Evolutionary conservation across 1,140 invertebrate genomes (phyloP).

Genomic region (Sinonovacula constricta): DNA sequence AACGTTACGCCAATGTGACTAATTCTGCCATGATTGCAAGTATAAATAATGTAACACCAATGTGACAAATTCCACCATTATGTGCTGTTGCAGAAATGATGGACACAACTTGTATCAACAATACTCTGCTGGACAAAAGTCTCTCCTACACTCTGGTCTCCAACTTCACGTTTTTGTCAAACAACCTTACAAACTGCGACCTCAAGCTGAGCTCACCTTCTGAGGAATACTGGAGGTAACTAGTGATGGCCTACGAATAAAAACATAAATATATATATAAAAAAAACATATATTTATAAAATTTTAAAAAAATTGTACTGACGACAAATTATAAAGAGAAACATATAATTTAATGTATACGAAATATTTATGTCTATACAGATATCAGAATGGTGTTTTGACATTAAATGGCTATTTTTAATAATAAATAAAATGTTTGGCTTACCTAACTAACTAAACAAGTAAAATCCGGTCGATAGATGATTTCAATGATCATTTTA

Average conservation of each 20-base stretch:
- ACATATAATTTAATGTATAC: too few species aligned
- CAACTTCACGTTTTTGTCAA: not conserved
- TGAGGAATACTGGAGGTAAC: slow-evolving; percentile 63
- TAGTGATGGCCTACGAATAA: too few species aligned
- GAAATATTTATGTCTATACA: not conserved
- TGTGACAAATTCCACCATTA: too few species aligned
- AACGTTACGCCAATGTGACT: too few species aligned
- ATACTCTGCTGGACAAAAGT: not conserved
- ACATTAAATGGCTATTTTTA: not conserved
- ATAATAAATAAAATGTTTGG: too few species aligned
- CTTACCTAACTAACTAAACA: too few species aligned
- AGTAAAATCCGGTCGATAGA: too few species aligned
- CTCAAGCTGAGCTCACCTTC: slow-evolving; percentile 48
- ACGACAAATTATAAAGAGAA: too few species aligned
- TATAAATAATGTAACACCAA: too few species aligned
- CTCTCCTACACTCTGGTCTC: not conserved
- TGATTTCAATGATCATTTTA: too few species aligned
- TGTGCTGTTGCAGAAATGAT: slow-evolving; percentile 53
- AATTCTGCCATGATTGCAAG: too few species aligned
- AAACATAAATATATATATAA: not conserved
- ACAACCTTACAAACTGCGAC: slow-evolving; percentile 33
- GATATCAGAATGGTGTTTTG: not conserved
- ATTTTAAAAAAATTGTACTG: too few species aligned
- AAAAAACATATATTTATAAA: not conserved
- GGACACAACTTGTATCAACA: slow-evolving; percentile 28